Conservation (phyloP, 2,888 invertebrate genomes). For the Capitulum mitella region DNA sequence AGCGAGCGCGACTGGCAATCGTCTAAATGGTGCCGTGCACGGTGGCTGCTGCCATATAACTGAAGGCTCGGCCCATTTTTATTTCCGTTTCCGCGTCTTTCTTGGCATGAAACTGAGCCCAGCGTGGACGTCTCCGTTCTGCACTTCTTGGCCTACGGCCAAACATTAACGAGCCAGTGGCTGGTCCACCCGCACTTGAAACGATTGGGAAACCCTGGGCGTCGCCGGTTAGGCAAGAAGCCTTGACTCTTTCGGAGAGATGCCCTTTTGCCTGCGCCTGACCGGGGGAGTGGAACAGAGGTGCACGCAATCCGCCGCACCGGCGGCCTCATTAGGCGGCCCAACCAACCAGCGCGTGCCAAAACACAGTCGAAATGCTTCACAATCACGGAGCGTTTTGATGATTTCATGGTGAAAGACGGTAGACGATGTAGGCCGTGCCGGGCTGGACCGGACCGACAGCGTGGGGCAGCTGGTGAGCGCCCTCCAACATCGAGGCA, state of each 20-base stretch:
- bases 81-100: too few species aligned
- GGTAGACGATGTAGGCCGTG: not conserved
- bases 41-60: too few species aligned
- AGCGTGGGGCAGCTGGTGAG: too few species aligned
- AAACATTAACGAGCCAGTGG: not conserved
- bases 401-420: conserved; percentile 18
- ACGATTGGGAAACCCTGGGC: conserved; percentile 7
- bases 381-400: not conserved
- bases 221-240: not conserved
- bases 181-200: too few species aligned
- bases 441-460: not conserved
- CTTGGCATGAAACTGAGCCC: too few species aligned
- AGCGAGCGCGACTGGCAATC: too few species aligned
- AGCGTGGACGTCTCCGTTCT: too few species aligned
- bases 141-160: not conserved
- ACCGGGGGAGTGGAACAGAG: conserved; percentile 1
- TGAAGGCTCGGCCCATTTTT: too few species aligned
- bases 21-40: too few species aligned
- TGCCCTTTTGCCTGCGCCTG: not conserved
- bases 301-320: not conserved
- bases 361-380: conserved; percentile 5
- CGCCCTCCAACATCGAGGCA: too few species aligned
- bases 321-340: not conserved
- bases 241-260: conserved; percentile 19
- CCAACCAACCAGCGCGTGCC: not conserved